Evolutionary conservation across 2,888 invertebrate genomes (phyloP).

Genomic region (Lymantria monacha): DNA sequence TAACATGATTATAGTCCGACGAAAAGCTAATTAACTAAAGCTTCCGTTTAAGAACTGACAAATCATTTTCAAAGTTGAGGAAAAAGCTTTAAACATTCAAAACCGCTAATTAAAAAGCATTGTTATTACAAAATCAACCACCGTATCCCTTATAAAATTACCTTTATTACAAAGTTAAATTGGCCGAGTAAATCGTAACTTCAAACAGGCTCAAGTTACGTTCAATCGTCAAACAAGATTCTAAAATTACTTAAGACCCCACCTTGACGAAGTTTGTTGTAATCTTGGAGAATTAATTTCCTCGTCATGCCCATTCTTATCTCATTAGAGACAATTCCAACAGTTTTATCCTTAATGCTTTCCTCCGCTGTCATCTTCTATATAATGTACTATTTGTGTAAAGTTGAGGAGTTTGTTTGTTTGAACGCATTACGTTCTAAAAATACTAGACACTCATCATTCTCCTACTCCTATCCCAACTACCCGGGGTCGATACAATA

Average conservation of each 20-base stretch:
- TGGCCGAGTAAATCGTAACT: constrained; percentile 26
- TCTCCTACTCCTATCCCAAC: no score
- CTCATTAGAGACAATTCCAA: constrained; percentile 6
- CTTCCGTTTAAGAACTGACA: neutral
- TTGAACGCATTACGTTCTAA: no score
- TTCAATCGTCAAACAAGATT: constrained; percentile 30
- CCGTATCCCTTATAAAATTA: constrained; percentile 16
- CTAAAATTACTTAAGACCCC: constrained; percentile 19
- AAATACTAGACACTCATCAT: no score
- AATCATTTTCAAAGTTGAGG: neutral
- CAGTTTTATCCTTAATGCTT: neutral
- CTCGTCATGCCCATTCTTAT: constrained; percentile 9
- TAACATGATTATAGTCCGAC: neutral
- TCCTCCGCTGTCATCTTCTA: neutral
- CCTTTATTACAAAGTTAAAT: constrained; percentile 30
- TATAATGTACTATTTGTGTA: no score
- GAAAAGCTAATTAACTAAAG: neutral
- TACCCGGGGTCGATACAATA: no score
- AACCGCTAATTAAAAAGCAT: constrained; percentile 6
- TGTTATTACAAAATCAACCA: constrained; percentile 16
- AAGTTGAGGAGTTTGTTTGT: no score
- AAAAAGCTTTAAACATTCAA: neutral
- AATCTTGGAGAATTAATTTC: constrained; percentile 23
- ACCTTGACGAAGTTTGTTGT: constrained; percentile 16
- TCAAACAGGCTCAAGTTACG: constrained; percentile 28